Conservation (phyloP, 2,113 vertebrate genomes). For the Pteronura brasiliensis region DNA sequence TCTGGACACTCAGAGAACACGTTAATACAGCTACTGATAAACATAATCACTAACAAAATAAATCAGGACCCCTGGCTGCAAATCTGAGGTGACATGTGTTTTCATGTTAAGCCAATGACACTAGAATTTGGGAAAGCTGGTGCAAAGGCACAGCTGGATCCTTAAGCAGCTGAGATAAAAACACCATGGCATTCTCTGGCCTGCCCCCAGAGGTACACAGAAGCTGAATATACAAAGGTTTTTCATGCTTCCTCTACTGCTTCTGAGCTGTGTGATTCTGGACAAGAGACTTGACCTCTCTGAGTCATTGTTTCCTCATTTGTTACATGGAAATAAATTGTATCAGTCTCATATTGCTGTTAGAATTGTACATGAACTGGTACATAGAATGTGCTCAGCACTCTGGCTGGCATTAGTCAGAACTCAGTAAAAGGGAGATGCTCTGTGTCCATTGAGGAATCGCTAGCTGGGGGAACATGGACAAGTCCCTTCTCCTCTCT, state of each 20-base stretch:
- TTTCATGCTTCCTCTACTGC: neutral
- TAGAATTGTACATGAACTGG: neutral
- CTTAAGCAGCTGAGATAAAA: neutral
- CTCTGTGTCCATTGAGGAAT: neutral
- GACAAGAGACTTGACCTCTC: neutral
- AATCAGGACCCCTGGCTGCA: neutral
- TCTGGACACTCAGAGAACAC: conserved; percentile 50
- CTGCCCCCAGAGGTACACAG: neutral
- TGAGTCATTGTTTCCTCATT: neutral
- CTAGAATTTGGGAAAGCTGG: neutral
- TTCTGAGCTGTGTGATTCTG: neutral
- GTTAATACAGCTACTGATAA: conserved; percentile 60
- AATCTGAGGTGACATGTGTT: neutral
- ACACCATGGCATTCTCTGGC: neutral
- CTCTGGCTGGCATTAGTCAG: neutral
- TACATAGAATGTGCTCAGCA: neutral
- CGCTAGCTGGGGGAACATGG: neutral
- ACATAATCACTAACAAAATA: conserved; percentile 52
- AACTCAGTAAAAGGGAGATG: neutral
- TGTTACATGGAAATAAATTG: neutral
- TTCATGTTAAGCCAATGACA: neutral
- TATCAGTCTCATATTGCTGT: neutral
- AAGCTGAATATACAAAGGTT: neutral
- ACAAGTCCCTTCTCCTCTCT: neutral
- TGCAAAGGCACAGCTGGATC: neutral